These are phyloP conservation scores for Gymnopithys bicolor DNA, from an alignment of 2,797 vertebrate species.

Conservation along the genomic window DNA sequence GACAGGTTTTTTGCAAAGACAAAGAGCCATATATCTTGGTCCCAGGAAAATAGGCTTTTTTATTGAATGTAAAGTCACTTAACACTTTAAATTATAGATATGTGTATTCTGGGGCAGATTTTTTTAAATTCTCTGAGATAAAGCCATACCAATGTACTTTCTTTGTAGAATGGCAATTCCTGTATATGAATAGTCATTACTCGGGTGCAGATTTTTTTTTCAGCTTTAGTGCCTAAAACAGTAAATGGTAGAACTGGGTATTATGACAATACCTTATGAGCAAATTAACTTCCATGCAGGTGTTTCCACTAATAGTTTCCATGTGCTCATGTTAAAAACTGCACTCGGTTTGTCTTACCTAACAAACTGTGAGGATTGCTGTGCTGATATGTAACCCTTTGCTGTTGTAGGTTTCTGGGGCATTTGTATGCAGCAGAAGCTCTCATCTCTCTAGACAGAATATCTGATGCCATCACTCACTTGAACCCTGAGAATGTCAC, in stretches of 20 bases:
- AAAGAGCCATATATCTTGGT: neutral
- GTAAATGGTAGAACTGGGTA: neutral
- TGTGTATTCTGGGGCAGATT: neutral
- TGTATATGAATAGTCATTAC: neutral
- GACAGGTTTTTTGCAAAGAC: neutral
- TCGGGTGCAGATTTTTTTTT: neutral
- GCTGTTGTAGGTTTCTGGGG: slow-evolving; percentile 89
- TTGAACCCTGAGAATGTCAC: slow-evolving; percentile 97
- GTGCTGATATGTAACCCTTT: slow-evolving; percentile 14
- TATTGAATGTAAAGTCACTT: neutral
- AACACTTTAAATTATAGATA: neutral
- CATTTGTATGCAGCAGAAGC: slow-evolving; percentile 98
- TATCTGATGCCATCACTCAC: slow-evolving; percentile 96
- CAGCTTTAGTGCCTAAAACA: neutral
- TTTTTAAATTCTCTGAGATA: neutral
- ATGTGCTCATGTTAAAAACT: neutral
- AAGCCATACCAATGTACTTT: neutral
- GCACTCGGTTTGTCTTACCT: neutral
- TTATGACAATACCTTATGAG: neutral
- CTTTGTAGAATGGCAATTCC: neutral
- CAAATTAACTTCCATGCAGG: neutral
- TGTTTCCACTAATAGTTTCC: neutral
- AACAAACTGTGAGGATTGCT: neutral
- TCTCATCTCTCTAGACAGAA: slow-evolving; percentile 97
- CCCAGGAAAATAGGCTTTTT: neutral